Base-by-base conservation (phyloP, 2,888 invertebrate species). In the Chloroclystis v-ata region DNA sequence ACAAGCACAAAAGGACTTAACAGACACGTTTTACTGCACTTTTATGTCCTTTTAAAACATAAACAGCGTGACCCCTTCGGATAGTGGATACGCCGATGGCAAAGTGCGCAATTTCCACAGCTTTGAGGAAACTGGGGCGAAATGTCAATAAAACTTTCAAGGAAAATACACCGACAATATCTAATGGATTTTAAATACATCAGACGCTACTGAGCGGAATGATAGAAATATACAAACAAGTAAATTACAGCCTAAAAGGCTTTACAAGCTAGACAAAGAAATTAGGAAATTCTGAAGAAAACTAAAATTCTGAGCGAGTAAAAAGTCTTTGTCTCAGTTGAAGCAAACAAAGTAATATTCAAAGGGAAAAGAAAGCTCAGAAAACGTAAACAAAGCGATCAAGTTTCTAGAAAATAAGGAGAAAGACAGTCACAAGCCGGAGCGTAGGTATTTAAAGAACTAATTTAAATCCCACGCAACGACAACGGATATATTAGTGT, bases 401-500 rank as follows among this genome's bases (percentile, higher is more conserved):
- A 53, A 48, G 48, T 50, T 41, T 42, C 48, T 40, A 42, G 46
- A 42, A 47, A 44, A 40, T 37, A 60, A 57, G 52, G 42, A 47
- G 47, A 48, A 49, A 56, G 51, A 58, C 43, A 52, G 37, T 54
- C 54, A 39, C 47, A 50, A 43, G n/a, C n/a, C n/a, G n/a, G n/a
- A n/a, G n/a, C n/a, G 46, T 39, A 61, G 52, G 54, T 62, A 56
- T 56, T 60, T 61, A 58, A 60, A 67, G 50, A 67, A 58, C 57
- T 65, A 63, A 70, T 66, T 53, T 60, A 10, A 66, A 66, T 45
- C 75, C 75, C 67, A 87, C 86, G 75, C 82, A 56, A 25, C 49
- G 52, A 61, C 51, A 69, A 75, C 84, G 83, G 84, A 84, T 81
- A 80, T 79, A 82, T 82, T 75, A 69, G 65, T 74, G 79, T 56